Evolutionary conservation across 2,113 vertebrate genomes (phyloP), one percentile per base, ranked within the genome.

Genomic region (Calypte anna): DNA sequence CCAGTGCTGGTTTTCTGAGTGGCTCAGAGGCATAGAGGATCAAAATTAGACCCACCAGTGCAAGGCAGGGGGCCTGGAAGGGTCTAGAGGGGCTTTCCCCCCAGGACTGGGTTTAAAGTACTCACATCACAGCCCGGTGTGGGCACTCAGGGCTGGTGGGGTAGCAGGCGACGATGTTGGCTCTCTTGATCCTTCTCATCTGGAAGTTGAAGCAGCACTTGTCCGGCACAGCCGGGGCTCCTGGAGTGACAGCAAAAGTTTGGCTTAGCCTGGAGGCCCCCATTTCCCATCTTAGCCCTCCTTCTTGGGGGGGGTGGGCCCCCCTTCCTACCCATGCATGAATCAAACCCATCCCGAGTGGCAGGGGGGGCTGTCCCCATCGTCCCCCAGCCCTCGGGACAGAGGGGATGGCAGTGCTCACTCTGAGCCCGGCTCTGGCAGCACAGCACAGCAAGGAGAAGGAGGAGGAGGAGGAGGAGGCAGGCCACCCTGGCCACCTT

Each of bases 191-290:
- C 88, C 79, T 87, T 16, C 93, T 95, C 0, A 0, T 87, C 72
- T 95, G 95, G 90, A 96, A 96, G 63, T 82, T 93, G 95, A 96
- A 96, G 82, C 95, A 96, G 82, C 96, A 96, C 55, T 96, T 96
- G 14, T 76, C 58, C 0, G 96, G 96, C 75, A 96, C 1, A 0
- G 93, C 88, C 0, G 92, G 92, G 31, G 90, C 96, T 94, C 95
- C 96, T 96, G 88, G 28, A 10, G 80, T 48, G 7, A 69, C 54
- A 85, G 50, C 9, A 2, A 7, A 7, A 62, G 46, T 54, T 83
- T 15, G 2, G 30, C 24, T 94, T 5, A 76, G 23, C 66, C 54
- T n/a, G 38, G 40, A 50, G 25, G 53, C 9, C 12, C 33, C 18
- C 22, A 14, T 2, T 27, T 7, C 31, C 81, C 76, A 53, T 3